phyloP scores from a whole-genome alignment of 2,113 vertebrate genomes.

The Istiophorus platypterus region DNA sequence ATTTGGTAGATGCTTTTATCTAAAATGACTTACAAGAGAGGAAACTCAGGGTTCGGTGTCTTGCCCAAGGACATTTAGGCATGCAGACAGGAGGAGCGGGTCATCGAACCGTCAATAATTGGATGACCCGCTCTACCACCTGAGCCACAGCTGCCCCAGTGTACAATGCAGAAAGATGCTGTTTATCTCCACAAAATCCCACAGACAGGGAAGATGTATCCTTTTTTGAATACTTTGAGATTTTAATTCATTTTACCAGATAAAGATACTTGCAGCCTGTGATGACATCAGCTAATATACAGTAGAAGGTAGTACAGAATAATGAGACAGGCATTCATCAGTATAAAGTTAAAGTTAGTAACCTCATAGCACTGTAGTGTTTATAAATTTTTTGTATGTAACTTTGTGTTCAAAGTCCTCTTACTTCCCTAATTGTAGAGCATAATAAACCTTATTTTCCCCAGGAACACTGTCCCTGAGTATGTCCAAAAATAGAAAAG shows the following conservation, averaged over 20 bases:
- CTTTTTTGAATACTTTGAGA: background rate
- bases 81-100: too few relatives aligned
- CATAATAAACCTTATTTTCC: background rate
- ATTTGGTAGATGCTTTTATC: too few relatives aligned
- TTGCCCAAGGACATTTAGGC: too few relatives aligned
- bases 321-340: background rate
- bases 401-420: background rate
- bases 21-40: too few relatives aligned
- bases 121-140: too few relatives aligned
- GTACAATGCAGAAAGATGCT: background rate
- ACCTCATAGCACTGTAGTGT: background rate
- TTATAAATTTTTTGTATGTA: background rate
- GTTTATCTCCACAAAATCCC: background rate
- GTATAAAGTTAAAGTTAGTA: background rate
- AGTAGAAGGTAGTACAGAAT: background rate
- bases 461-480: background rate
- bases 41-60: too few relatives aligned
- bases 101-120: too few relatives aligned
- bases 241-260: background rate
- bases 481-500: conserved; percentile 7
- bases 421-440: background rate
- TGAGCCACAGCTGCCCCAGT: too few relatives aligned
- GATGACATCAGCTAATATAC: background rate
- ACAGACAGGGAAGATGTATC: background rate
- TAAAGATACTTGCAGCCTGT: background rate